Evolutionary conservation across 2,113 vertebrate species (phyloP), one percentile per base, ranked within the genome.

Genomic region (Mohoua ochrocephala): DNA sequence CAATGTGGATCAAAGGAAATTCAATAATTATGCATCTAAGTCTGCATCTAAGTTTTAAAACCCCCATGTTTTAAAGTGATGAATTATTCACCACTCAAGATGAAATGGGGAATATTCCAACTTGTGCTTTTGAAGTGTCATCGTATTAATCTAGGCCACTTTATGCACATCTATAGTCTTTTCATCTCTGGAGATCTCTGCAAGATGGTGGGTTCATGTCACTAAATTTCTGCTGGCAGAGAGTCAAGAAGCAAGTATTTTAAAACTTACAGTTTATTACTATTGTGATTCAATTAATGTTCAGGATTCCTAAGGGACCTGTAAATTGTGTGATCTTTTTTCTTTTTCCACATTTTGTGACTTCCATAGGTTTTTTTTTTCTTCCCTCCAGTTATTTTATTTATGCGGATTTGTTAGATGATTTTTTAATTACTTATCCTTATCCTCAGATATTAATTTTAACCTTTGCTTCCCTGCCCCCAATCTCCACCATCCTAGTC

Each of bases 41-140:
- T 81, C 84, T 86, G 79, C 77, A 94, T 92, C 97, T 87, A 49
- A 93, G 60, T 91, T 91, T 94, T 68, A 70, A 89, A 96, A 79
- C 30, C 20, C 10, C 24, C 31, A 35, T 93, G 56, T 95, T 97
- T 96, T 82, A 84, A 76, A 96, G 37, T 47, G 14, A 96, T 97
- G 81, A 97, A 97, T 98, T 96, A 97, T 97, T 97, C 97, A 97
- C 87, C 86, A 60, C 35, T 88, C 13, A 87, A 86, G 95, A 91
- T 89, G 96, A 97, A 95, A 68, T 87, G 3, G 92, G 70, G 87
- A 95, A 83, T 94, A 94, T 89, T 88, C 70, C 69, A 90, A 84
- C 75, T 84, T 78, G 76, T 90, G 91, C 94, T 94, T 97, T 96
- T 91, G 97, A 97, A 96, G 96, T 93, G 49, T 89, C 93, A 41